phyloP scores from a whole-genome alignment of 2,113 vertebrate genomes.

The Dendrocopos noguchii region DNA sequence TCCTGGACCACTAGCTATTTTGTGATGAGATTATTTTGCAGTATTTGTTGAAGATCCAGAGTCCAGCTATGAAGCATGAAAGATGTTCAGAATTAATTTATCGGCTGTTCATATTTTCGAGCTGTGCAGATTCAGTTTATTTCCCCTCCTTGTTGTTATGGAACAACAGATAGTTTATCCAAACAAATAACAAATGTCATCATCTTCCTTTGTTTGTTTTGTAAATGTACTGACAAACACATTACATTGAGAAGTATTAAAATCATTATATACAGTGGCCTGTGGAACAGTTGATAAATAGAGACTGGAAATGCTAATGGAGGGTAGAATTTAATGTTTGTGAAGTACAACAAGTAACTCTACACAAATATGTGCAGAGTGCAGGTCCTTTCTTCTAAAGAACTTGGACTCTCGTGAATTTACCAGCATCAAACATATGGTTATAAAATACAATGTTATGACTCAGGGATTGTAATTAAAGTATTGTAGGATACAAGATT shows the following conservation, averaged over 20 bases:
- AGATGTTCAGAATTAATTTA: constrained; percentile 8
- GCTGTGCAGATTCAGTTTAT: background rate
- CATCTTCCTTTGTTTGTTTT: background rate
- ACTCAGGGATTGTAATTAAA: background rate
- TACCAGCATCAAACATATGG: no score
- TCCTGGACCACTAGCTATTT: constrained; percentile 25
- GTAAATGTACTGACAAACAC: background rate
- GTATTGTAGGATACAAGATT: background rate
- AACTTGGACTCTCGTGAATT: background rate
- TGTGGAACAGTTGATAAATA: background rate
- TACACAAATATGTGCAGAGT: background rate
- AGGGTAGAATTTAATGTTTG: background rate
- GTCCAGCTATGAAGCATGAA: background rate
- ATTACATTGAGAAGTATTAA: background rate
- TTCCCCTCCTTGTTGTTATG: constrained; percentile 20
- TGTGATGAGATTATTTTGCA: constrained; percentile 27
- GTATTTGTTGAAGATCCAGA: background rate
- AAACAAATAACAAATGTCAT: constrained; percentile 17
- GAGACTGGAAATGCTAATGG: background rate
- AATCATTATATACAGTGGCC: background rate
- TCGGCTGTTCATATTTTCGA: background rate
- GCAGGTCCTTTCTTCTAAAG: background rate
- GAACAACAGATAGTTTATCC: constrained; percentile 5
- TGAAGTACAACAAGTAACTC: background rate
- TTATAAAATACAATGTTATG: background rate